Evolutionary conservation across 2,113 vertebrate genomes (phyloP).

Genomic region (Orthonyx spaldingii): DNA sequence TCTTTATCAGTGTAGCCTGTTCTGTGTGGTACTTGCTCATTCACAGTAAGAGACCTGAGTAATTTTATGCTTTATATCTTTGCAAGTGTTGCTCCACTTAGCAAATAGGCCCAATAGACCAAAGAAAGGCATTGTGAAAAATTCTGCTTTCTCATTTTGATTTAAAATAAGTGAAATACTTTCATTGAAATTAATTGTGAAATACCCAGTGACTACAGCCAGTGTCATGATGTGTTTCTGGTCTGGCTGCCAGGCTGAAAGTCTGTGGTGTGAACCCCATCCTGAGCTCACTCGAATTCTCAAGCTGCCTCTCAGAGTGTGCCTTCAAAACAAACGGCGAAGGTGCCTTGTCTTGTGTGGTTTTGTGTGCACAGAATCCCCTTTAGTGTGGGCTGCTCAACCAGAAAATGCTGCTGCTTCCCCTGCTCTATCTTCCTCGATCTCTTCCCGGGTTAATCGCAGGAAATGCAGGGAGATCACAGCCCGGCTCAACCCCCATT

Average conservation of each 20-base stretch:
- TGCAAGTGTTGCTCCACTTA: not conserved
- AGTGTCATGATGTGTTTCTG: not conserved
- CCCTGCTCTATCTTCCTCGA: not conserved
- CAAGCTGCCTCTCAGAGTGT: not conserved
- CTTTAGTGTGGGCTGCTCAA: not conserved
- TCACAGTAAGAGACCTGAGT: not conserved
- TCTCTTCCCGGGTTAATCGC: slow-evolving; percentile 10
- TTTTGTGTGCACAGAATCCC: not conserved
- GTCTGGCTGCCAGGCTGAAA: not conserved
- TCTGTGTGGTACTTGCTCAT: not conserved
- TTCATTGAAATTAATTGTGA: not conserved
- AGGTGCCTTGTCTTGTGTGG: not conserved
- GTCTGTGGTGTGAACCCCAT: not conserved
- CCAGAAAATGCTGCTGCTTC: not conserved
- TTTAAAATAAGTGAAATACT: not conserved
- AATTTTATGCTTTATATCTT: not conserved
- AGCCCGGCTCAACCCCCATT: not conserved
- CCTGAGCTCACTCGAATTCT: not conserved
- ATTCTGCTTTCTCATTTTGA: not conserved
- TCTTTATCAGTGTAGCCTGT: not conserved
- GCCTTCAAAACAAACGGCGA: not conserved
- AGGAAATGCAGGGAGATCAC: not conserved
- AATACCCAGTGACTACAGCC: not conserved
- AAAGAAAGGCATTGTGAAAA: not conserved
- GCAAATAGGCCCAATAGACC: not conserved